These are phyloP conservation scores for Aramus guarauna DNA, from an alignment of 2,113 vertebrate species.

Conservation along the genomic window DNA sequence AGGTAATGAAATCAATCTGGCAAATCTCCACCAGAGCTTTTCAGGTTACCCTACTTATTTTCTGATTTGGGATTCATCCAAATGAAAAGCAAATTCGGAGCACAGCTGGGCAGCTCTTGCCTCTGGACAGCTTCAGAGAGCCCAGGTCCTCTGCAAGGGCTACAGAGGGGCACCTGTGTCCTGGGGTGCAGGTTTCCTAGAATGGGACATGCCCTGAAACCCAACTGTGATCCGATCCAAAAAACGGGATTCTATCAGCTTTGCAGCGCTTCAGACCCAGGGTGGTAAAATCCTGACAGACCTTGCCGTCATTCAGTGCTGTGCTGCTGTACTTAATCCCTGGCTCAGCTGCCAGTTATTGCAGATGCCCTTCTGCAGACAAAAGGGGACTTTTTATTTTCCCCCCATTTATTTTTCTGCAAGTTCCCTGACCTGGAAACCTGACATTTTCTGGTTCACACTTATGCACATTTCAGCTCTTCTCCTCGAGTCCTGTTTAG, in stretches of 20 bases:
- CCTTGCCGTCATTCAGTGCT: background rate
- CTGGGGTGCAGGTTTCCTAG: background rate
- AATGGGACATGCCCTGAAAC: background rate
- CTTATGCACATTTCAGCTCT: background rate
- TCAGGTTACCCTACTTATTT: background rate
- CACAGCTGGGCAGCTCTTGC: background rate
- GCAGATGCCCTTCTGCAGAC: constrained; percentile 10
- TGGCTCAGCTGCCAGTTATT: background rate
- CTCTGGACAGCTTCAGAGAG: background rate
- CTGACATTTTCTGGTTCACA: constrained; percentile 33
- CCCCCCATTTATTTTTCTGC: background rate
- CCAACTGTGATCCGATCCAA: background rate
- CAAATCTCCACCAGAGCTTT: background rate
- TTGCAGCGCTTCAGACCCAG: background rate
- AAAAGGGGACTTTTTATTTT: background rate
- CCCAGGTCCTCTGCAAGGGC: background rate
- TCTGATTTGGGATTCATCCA: background rate
- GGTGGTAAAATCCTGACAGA: background rate
- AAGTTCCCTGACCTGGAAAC: constrained; percentile 34
- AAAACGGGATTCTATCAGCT: background rate
- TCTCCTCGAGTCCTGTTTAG: background rate
- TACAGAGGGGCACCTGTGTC: background rate
- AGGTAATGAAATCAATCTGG: background rate
- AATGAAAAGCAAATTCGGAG: background rate
- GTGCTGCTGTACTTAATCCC: background rate